phyloP scores from a whole-genome alignment of 2,888 invertebrate genomes.

The Teleogryllus oceanicus region DNA sequence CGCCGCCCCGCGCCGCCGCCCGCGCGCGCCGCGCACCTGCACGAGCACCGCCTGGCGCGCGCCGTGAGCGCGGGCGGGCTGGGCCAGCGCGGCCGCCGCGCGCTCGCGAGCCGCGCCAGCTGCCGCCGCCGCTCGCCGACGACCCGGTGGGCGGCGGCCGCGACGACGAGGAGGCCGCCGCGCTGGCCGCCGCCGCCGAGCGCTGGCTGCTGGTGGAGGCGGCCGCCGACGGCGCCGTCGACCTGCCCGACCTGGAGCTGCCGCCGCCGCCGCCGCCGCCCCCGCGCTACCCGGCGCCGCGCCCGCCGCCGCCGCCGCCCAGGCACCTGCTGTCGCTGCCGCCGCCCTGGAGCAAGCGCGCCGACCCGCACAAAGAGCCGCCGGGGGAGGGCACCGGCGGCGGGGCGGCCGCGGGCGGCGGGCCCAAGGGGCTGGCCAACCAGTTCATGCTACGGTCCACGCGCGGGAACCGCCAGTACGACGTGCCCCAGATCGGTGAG shows the following conservation, averaged over 20 bases:
- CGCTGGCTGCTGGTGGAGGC: conserved; percentile 33
- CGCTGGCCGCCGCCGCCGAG: conserved; percentile 32
- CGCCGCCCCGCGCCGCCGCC: conserved; percentile 43
- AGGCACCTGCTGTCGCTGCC: conserved; percentile 28
- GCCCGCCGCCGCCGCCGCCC: conserved; percentile 19
- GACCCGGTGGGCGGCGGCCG: conserved; percentile 23
- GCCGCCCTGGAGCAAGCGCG: conserved; percentile 33
- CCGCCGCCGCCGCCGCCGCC: conserved; percentile 33
- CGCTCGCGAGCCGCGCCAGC: conserved; percentile 48
- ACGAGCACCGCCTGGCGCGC: conserved; percentile 41
- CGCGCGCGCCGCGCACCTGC: conserved; percentile 39
- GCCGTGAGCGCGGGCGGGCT: conserved; percentile 26
- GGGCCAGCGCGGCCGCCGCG: conserved; percentile 28
- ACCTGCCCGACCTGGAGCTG: conserved; percentile 29
- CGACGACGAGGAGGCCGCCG: conserved; percentile 31
- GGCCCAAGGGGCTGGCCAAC: conserved; percentile 57
- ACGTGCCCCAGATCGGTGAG: conserved; percentile 80
- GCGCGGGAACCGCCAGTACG: conserved; percentile 72
- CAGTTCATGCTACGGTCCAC: conserved; percentile 76
- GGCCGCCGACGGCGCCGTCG: conserved; percentile 28
- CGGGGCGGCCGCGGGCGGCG: conserved; percentile 22
- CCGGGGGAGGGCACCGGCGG: conserved; percentile 24
- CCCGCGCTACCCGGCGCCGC: not conserved
- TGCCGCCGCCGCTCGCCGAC: not conserved
- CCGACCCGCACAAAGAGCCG: conserved; percentile 23